Conservation (phyloP, 2,888 invertebrate genomes). For the Agonopterix alstromeriana region DNA sequence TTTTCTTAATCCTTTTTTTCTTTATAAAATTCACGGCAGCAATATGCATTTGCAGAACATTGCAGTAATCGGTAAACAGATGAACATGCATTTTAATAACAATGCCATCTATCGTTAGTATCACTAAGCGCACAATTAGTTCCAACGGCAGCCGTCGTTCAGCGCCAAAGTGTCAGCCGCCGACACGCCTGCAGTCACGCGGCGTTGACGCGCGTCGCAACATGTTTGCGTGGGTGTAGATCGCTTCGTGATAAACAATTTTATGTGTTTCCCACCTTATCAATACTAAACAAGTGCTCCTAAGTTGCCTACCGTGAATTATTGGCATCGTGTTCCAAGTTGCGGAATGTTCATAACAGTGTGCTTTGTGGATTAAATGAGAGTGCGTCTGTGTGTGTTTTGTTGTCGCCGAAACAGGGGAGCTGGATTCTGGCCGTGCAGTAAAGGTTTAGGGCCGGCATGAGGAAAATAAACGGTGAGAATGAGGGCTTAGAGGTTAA, state of each 20-base stretch:
- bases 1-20: not conserved
- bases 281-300: constrained; percentile 43
- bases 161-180: constrained; percentile 67
- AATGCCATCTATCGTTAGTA: constrained; percentile 46
- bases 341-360: constrained; percentile 30
- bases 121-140: constrained; percentile 24
- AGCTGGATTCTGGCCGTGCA: constrained; percentile 66
- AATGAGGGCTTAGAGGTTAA: constrained; percentile 18
- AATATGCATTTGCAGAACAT: not conserved
- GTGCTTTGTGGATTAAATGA: constrained; percentile 49
- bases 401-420: constrained; percentile 56
- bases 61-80: constrained; percentile 11
- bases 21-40: too few relatives aligned
- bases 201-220: constrained; percentile 72
- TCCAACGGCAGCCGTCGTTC: constrained; percentile 24
- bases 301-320: constrained; percentile 29
- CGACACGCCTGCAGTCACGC: constrained; percentile 73
- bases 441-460: constrained; percentile 63
- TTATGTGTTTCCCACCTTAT: constrained; percentile 58
- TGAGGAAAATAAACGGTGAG: constrained; percentile 75
- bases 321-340: constrained; percentile 21
- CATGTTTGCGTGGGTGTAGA: constrained; percentile 68
- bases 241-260: constrained; percentile 62
- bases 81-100: constrained; percentile 5
- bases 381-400: constrained; percentile 60